Percentiles rank a stretch among this genome's conserved stretches.
Conservation (phyloP, 2,888 invertebrate genomes). For the Eupeodes luniger region DNA sequence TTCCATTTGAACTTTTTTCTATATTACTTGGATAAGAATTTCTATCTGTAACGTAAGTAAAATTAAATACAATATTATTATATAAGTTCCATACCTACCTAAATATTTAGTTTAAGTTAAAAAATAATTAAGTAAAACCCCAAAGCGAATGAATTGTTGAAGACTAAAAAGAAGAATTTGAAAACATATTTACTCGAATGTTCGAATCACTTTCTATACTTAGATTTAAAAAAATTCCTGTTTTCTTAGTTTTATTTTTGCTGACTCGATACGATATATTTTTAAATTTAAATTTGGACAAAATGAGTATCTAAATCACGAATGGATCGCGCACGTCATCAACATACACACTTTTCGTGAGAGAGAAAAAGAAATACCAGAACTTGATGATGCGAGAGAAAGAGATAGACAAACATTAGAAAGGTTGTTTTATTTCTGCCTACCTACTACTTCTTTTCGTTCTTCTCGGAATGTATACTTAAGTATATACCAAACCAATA, state of each 20-base stretch:
- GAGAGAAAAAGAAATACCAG: neutral
- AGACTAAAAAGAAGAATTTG: too few species aligned
- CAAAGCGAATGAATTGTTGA: neutral
- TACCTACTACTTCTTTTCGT: too few species aligned
- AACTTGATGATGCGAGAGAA: neutral
- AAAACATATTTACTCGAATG: neutral
- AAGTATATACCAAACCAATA: too few species aligned
- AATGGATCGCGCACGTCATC: constrained; percentile 25
- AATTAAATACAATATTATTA: neutral
- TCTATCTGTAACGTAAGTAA: constrained; percentile 53
- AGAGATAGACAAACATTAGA: constrained; percentile 1
- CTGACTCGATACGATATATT: constrained; percentile 1
- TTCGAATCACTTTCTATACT: constrained; percentile 11
- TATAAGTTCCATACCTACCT: neutral
- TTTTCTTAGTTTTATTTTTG: constrained; percentile 8
- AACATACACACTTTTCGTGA: neutral
- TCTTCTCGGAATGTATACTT: neutral
- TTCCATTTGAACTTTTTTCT: neutral
- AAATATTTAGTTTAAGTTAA: neutral
- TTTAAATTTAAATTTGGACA: constrained; percentile 27
- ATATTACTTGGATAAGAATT: constrained; percentile 31
- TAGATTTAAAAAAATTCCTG: constrained; percentile 14
- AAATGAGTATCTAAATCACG: neutral
- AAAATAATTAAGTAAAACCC: neutral
- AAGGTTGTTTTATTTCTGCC: neutral